Base-by-base conservation (phyloP, 2,797 vertebrate species). In the Austrolebias charrua region DNA sequence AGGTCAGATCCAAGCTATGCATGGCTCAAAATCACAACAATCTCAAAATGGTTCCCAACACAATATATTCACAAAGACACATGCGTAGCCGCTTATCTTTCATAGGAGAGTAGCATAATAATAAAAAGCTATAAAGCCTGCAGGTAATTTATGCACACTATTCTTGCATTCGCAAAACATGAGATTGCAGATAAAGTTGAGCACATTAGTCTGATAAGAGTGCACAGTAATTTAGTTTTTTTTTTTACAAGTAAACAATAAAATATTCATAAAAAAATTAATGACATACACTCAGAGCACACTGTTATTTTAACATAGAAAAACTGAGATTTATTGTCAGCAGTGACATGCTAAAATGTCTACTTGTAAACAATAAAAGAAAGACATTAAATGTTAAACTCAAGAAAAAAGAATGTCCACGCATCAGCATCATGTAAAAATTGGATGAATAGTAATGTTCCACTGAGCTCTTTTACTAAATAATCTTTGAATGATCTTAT, bases 111-210 rank as follows among this genome's bases (percentile, higher is more conserved):
- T 2, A 35, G 29, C 20, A 44, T 20, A 16, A 35, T 31, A 58
- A 46, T 6, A 47, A 46, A 40, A 6, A 35, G 15, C 46, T 60
- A 8, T 13, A 28, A 49, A 28, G 33, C 35, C 46, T 42, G 20
- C 19, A 50, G 46, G 46, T 57, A 18, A 45, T 45, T 31, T 5
- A 31, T 31, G 42, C 33, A 24, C 31, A 40, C 33, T 48, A 14
- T 16, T 24, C 24, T 11, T 55, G 54, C 35, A n/a, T 35, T 29
- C 40, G 2, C 55, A 44, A 20, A 31, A 57, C 15, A 31, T 57
- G 42, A 45, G 42, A 57, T 45, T 16, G 44, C 46, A 47, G 12
- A 47, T 58, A 47, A 58, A 12, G 44, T 12, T 47, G 18, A 15
- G 18, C 18, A 18, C 29, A 42, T 13, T 33, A 33, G 16, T 28